These are phyloP conservation scores for Agapostemon virescens DNA, from an alignment of 2,888 invertebrate species.

Conservation along the genomic window DNA sequence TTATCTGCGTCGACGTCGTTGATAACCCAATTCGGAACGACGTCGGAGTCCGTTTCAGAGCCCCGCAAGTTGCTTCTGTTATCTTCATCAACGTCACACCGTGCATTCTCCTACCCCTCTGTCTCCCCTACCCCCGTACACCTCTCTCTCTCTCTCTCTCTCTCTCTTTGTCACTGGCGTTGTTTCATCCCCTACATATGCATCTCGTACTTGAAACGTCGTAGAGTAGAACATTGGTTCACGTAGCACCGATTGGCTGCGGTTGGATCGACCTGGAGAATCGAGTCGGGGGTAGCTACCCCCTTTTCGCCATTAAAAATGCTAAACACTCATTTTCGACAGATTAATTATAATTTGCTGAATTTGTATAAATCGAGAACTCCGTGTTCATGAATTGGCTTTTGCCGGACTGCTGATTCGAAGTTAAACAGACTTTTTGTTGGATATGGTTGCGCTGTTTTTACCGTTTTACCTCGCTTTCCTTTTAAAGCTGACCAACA, in stretches of 20 bases:
- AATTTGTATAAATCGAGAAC: too few species aligned
- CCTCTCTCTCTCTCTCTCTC: not conserved
- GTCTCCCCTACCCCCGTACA: too few species aligned
- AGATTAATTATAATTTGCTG: too few species aligned
- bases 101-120: conserved; percentile 36
- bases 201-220: conserved; percentile 55
- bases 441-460: too few species aligned
- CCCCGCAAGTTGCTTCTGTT: conserved; percentile 50
- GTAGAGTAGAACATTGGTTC: conserved; percentile 74
- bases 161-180: conserved; percentile 26
- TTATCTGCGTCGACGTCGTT: conserved; percentile 48
- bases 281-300: not conserved
- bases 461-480: too few species aligned
- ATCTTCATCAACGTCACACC: conserved; percentile 45
- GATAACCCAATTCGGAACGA: conserved; percentile 38
- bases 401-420: too few species aligned
- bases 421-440: too few species aligned
- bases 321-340: too few species aligned
- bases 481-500: too few species aligned
- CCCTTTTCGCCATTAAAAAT: not conserved
- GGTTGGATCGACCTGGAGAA: conserved; percentile 7
- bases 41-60: conserved; percentile 45
- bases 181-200: conserved; percentile 40
- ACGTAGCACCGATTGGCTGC: conserved; percentile 66
- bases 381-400: too few species aligned